phyloP scores from a whole-genome alignment of 2,888 invertebrate genomes.

The Heliconius hortense region DNA sequence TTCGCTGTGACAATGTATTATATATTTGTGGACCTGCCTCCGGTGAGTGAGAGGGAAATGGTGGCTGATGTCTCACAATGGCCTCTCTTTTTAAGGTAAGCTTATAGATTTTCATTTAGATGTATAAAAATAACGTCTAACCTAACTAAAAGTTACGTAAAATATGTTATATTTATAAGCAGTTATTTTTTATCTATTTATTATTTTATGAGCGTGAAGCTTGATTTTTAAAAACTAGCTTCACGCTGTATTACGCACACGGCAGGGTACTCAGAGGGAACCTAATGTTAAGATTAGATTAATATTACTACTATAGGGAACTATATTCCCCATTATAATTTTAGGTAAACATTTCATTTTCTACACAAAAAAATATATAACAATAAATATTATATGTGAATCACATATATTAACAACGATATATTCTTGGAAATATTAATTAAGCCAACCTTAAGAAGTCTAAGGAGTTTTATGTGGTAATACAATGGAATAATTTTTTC shows the following conservation, averaged over 20 bases:
- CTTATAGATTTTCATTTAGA: not conserved
- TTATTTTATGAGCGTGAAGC: no score
- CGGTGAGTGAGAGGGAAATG: slow-evolving; percentile 67
- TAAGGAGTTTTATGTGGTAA: not conserved
- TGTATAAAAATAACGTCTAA: no score
- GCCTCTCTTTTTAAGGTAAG: slow-evolving; percentile 91
- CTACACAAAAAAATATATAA: not conserved
- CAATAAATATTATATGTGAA: not conserved
- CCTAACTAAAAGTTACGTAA: no score
- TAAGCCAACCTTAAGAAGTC: not conserved
- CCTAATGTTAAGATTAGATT: no score
- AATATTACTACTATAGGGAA: no score
- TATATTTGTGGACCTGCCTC: slow-evolving; percentile 83
- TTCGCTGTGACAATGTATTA: slow-evolving; percentile 92
- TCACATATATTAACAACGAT: not conserved
- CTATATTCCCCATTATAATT: no score
- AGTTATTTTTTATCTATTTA: no score
- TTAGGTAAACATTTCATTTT: no score
- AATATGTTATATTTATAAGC: no score
- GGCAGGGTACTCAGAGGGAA: no score
- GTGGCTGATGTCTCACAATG: slow-evolving; percentile 81
- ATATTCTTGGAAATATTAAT: not conserved
- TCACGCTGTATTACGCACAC: no score
- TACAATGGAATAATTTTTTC: not conserved
- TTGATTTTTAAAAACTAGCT: no score